phyloP scores from a whole-genome alignment of 2,113 vertebrate species.

The Picathartes gymnocephalus region DNA sequence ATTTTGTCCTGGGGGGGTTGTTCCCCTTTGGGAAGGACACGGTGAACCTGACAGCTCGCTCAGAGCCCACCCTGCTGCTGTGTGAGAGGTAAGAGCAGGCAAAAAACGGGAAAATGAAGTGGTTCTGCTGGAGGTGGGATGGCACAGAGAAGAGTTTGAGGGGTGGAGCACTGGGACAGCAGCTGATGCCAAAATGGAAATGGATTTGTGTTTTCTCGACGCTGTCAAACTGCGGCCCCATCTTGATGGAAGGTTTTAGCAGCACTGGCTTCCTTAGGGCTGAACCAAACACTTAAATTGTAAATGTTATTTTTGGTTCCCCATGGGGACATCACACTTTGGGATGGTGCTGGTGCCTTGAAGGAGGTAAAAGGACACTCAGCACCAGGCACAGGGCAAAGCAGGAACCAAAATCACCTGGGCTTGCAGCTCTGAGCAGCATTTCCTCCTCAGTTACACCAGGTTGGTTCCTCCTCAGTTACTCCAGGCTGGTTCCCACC shows the following conservation, averaged over 20 bases:
- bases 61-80: conserved; percentile 36
- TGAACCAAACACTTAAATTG: no score
- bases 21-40: conserved; percentile 77
- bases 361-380: background rate
- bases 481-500: background rate
- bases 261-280: background rate
- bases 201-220: background rate
- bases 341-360: background rate
- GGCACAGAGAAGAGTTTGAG: background rate
- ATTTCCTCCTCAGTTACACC: background rate
- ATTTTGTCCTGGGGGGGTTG: conserved; percentile 84
- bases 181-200: background rate
- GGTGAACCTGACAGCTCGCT: conserved; percentile 21
- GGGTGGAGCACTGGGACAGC: background rate
- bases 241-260: background rate
- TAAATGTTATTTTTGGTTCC: background rate
- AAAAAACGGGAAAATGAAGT: fast-evolving
- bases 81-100: conserved; percentile 75
- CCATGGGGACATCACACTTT: fast-evolving
- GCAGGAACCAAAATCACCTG: background rate
- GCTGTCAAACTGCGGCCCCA: fast-evolving
- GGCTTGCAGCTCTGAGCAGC: background rate
- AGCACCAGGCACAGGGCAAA: background rate
- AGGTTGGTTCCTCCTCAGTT: background rate
- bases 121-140: background rate